Evolutionary conservation across 2,113 vertebrate species (phyloP), one percentile per base, ranked within the genome.

Genomic region (Emydura subglobosa): DNA sequence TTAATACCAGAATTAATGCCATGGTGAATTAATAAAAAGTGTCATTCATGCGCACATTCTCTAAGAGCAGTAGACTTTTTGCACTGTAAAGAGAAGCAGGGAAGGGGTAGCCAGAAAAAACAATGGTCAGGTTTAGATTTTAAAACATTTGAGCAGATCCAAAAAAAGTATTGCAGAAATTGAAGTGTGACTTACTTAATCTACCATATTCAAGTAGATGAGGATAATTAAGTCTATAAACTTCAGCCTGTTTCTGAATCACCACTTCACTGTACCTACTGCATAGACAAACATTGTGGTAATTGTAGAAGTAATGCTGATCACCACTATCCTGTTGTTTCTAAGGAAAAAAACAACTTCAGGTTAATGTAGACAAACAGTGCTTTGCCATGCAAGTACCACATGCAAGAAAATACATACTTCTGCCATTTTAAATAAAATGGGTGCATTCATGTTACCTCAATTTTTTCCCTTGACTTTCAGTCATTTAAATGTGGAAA

Each of bases 1-100:
- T 94, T 87, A 95, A 95, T 96, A 96, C 81, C 91, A 0, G 1
- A 95, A 94, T 95, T 96, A 96, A 95, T 96, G 96, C 93, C 82
- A 94, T 31, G 53, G 91, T 92, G 49, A 57, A 31, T 89, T 97
- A 95, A 95, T 97, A 95, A 96, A 97, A 44, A 44, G 24, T 44
- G 24, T 87, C 72, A 95, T 79, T 39, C 16, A 76, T 50, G 86
- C 65, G 83, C 57, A 95, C 85, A 91, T 91, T 96, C 88, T 49
- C 96, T 74, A 44, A 94, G 65, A 4, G 6, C 21, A 79, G 90
- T 61, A 92, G 84, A 81, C 79, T 47, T 65, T 12, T n/a, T 82
- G 82, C 55, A 57, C 80, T 78, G 59, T 25, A 74, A 42, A 74
- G 39, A 76, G 42, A 76, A 76, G 42, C 39, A 44, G 42, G 24